Evolutionary conservation across 2,888 invertebrate species (phyloP).

Genomic region (Limnephilus auricula): DNA sequence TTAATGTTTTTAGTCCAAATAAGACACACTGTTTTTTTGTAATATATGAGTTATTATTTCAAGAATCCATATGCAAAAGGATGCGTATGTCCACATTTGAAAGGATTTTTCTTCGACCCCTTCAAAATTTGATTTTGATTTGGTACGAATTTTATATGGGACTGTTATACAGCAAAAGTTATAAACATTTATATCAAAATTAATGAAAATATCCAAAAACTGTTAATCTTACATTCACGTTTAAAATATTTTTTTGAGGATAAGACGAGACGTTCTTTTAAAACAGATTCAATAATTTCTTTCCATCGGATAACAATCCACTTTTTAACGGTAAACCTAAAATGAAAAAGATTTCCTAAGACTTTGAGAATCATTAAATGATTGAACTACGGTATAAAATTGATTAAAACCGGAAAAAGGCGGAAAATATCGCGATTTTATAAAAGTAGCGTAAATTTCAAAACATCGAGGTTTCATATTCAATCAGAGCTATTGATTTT

Average conservation of each 20-base stretch:
- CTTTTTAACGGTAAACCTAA: neutral
- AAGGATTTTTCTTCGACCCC: no score
- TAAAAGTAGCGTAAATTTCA: constrained; percentile 12
- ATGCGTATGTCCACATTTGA: no score
- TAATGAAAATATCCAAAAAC: neutral
- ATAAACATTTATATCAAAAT: no score
- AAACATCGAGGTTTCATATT: constrained; percentile 35
- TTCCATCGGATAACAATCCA: neutral
- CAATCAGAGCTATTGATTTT: constrained; percentile 35
- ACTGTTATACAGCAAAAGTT: no score
- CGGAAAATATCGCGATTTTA: neutral
- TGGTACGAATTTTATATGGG: no score
- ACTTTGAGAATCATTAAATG: neutral
- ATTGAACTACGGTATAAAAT: neutral
- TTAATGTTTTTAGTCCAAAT: no score
- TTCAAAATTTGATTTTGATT: no score
- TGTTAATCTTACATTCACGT: neutral
- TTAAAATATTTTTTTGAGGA: neutral
- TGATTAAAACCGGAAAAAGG: constrained; percentile 22
- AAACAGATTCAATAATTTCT: neutral
- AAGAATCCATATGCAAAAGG: no score
- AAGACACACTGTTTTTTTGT: no score
- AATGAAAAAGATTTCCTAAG: neutral
- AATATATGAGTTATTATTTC: no score
- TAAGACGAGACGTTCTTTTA: neutral